Evolutionary conservation across 2,888 invertebrate species (phyloP).

Genomic region (Plagiodera versicolora): DNA sequence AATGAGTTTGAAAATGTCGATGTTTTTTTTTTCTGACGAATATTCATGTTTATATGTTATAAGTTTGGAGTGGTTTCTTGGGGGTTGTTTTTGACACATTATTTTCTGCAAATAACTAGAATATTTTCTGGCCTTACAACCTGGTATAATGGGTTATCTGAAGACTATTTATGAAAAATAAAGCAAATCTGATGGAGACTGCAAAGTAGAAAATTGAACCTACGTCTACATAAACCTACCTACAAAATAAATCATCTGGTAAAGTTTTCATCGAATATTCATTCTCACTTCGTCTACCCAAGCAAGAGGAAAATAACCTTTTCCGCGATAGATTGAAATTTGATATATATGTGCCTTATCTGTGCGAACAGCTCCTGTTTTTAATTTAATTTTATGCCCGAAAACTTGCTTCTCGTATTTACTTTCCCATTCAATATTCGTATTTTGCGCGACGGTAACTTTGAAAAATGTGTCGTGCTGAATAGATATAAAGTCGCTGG

Average conservation of each 20-base stretch:
- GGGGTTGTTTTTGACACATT: too few species aligned
- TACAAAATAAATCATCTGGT: neutral
- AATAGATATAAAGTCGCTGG: slow-evolving; percentile 15
- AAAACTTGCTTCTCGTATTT: slow-evolving; percentile 17
- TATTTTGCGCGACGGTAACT: slow-evolving; percentile 19
- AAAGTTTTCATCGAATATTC: neutral
- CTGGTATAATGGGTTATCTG: too few species aligned
- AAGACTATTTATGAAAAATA: too few species aligned
- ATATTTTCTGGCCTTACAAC: too few species aligned
- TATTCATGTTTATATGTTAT: too few species aligned
- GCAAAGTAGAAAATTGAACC: too few species aligned
- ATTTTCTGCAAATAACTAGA: too few species aligned
- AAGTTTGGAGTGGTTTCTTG: too few species aligned
- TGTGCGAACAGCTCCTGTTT: slow-evolving; percentile 19
- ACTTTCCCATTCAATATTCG: slow-evolving; percentile 24
- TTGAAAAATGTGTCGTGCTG: slow-evolving; percentile 24
- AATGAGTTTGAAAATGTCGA: too few species aligned
- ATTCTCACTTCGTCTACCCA: neutral
- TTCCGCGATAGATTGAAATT: slow-evolving; percentile 16
- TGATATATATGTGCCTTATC: slow-evolving; percentile 16
- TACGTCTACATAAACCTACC: too few species aligned
- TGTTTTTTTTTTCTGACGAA: too few species aligned
- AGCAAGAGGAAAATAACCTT: neutral
- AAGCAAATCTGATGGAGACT: too few species aligned
- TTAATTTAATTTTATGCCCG: slow-evolving; percentile 24